Percentiles rank a stretch among this genome's conserved stretches.
Conservation (phyloP, 2,113 vertebrate species). For the Misgurnus mizolepis region DNA sequence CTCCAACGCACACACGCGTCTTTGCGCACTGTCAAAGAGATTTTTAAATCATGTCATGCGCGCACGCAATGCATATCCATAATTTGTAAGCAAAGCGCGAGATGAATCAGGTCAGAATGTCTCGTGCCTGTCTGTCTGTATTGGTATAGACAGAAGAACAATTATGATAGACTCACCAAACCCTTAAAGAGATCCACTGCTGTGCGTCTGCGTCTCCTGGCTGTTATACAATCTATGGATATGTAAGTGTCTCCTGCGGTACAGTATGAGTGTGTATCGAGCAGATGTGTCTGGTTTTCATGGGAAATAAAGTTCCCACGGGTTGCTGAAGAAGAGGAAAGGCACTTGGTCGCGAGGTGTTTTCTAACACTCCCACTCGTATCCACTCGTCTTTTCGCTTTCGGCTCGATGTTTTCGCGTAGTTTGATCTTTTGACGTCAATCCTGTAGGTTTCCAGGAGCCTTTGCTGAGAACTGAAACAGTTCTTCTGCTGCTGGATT, state of each 20-base stretch:
- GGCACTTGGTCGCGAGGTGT: conserved; percentile 25
- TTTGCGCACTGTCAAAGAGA: background rate
- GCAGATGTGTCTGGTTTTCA: conserved; percentile 17
- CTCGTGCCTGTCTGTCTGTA: background rate
- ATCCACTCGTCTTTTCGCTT: conserved; percentile 5
- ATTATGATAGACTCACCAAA: conserved; percentile 39
- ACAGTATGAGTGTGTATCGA: conserved; percentile 6
- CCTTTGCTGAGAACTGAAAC: conserved; percentile 57
- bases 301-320: conserved; percentile 41
- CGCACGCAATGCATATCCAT: conserved; percentile 20
- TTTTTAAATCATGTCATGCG: conserved; percentile 17
- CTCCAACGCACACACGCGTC: background rate
- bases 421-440: conserved; percentile 36
- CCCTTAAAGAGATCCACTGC: background rate
- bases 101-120: conserved; percentile 26
- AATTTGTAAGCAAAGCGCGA: conserved; percentile 23
- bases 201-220: background rate
- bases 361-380: conserved; percentile 32
- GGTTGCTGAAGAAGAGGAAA: conserved; percentile 28
- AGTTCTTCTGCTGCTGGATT: conserved; percentile 63
- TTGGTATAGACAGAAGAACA: background rate
- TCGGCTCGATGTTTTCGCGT: conserved; percentile 34
- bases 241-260: conserved; percentile 4
- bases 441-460: conserved; percentile 54
- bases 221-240: conserved; percentile 36